Base-by-base conservation (phyloP, 2,797 vertebrate genomes). In the Malacoctenus gilli region DNA sequence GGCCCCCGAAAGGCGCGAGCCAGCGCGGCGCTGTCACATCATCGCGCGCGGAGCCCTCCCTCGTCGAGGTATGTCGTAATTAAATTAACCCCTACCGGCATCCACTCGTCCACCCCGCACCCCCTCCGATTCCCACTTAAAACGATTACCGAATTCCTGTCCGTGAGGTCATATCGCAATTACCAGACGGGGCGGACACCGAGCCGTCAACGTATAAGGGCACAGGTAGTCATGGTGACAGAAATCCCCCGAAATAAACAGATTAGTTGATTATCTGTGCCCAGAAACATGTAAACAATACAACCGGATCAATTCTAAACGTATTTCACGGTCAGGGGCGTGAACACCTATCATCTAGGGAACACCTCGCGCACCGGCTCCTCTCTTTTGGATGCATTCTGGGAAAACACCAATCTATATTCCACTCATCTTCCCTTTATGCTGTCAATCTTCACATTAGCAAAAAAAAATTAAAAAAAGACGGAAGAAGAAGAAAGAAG, bases 201-300 rank as follows among this genome's bases (percentile, higher is more conserved):
- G 34, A 78, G 48, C 18, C 18, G 20, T 35, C n/a, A 50, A 42
- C 56, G 48, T 55, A 44, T 48, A 56, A 32, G 6, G 31, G 68
- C 16, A 36, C 75, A 76, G 56, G 77, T 82, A 63, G 74, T 34
- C 75, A 43, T 59, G 74, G 81, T 64, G 79, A 85, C 80, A 67
- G 61, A 77, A 70, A 83, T 74, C 59, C 75, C 74, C 77, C 42
- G 82, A 85, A 80, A 83, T 78, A 88, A 89, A 80, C 59, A 67
- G 65, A 85, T 91, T 85, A 89, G 75, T 73, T 81, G 66, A 89
- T 86, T 80, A 83, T 62, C 75, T 80, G 48, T 91, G 84, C 86
- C 85, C 80, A 82, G 86, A 87, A 90, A 88, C 87, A 86, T 86
- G 86, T 87, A 90, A 91, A 86, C 85, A 89, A 89, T 88, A 85